Evolutionary conservation across 2,113 vertebrate species (phyloP).

Genomic region (Bos javanicus): DNA sequence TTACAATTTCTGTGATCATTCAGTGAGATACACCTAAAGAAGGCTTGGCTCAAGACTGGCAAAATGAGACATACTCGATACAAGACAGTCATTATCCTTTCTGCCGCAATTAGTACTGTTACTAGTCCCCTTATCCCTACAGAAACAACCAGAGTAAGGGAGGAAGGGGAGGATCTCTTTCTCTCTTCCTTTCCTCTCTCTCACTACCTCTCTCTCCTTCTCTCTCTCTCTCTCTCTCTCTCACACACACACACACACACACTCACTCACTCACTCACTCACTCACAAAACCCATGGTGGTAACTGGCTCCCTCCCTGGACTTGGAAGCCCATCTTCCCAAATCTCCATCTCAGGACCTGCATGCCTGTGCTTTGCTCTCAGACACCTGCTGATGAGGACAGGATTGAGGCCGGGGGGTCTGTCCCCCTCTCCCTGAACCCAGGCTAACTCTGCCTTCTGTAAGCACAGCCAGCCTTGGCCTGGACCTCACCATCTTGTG

Average conservation of each 20-base stretch:
- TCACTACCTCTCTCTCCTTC: background rate
- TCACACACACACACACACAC: background rate
- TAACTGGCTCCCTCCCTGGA: background rate
- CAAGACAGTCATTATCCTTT: background rate
- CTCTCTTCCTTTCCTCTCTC: background rate
- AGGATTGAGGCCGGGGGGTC: background rate
- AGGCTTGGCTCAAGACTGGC: background rate
- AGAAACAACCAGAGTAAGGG: background rate
- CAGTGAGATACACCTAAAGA: background rate
- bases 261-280: background rate
- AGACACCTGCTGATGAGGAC: background rate
- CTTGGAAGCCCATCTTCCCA: background rate
- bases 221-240: background rate
- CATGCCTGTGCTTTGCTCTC: background rate
- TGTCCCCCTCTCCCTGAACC: background rate
- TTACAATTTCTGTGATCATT: background rate
- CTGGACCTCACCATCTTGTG: background rate
- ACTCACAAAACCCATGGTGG: background rate
- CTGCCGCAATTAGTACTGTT: fast-evolving
- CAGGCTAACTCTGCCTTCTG: background rate
- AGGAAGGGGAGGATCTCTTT: background rate
- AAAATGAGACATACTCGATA: background rate
- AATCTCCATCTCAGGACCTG: background rate
- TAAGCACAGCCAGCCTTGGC: background rate
- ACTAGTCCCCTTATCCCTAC: background rate